Evolutionary conservation across 2,888 invertebrate genomes (phyloP).

Genomic region (Hydrotaea cyrtoneurina): DNA sequence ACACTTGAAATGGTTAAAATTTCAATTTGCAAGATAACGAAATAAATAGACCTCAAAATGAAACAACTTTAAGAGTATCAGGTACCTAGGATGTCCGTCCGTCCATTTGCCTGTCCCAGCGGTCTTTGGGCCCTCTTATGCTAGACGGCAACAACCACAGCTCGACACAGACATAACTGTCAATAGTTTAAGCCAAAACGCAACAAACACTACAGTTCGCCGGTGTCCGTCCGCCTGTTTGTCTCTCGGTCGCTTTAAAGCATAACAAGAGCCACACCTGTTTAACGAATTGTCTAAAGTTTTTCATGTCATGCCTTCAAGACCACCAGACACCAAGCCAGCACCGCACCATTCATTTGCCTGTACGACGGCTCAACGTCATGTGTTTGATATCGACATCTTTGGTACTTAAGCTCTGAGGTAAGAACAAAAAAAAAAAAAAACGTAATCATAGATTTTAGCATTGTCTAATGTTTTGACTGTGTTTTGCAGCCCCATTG

Average conservation of each 20-base stretch:
- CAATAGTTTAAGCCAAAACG: slow-evolving; percentile 58
- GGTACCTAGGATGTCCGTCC: background rate
- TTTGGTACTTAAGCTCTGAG: background rate
- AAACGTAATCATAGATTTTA: slow-evolving; percentile 38
- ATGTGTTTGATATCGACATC: slow-evolving; percentile 30
- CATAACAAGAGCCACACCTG: slow-evolving; percentile 60
- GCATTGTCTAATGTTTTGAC: slow-evolving; percentile 3
- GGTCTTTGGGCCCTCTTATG: slow-evolving; percentile 17
- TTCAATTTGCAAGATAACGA: slow-evolving; percentile 11
- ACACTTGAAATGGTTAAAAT: slow-evolving; percentile 5
- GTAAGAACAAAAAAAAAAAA: background rate
- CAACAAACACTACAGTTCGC: slow-evolving; percentile 21
- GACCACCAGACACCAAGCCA: slow-evolving; percentile 2
- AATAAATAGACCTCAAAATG: slow-evolving; percentile 58
- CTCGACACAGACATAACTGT: slow-evolving; percentile 49
- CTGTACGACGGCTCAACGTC: background rate
- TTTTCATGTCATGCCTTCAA: slow-evolving; percentile 5
- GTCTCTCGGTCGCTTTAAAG: background rate
- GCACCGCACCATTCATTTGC: background rate
- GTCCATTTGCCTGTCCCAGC: background rate
- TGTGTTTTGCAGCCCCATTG: background rate
- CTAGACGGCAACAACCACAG: slow-evolving; percentile 6
- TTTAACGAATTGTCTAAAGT: slow-evolving; percentile 53
- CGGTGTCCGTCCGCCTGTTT: too few relatives aligned
- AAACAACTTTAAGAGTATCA: slow-evolving; percentile 25